Base-by-base conservation (phyloP, 2,888 invertebrate species). In the Scelioninae gen. 1 region DNA sequence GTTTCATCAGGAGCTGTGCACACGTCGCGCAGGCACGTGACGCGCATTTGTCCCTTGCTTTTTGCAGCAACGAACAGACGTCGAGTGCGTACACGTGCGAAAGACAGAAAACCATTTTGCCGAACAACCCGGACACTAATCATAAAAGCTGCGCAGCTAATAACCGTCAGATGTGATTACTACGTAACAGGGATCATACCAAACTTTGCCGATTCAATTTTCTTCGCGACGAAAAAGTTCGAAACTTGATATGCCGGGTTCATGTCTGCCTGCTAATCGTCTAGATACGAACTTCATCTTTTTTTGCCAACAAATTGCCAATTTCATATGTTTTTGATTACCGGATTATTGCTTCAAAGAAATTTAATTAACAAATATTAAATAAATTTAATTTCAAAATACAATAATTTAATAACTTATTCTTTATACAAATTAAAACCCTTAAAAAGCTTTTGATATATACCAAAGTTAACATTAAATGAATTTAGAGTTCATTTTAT, bases 1-100 rank as follows among this genome's bases (percentile, higher is more conserved):
- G 84, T 89, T 89, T 89, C 89, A 90, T 90, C 90, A 89, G 87
- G 87, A 86, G 85, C 85, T 86, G 86, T 83, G 87, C 88, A 87
- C 90, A 89, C 90, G 90, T 90, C 87, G 76, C 66, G 60, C 69
- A 68, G 74, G 90, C 89, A 91, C 92, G 92, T 92, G 92, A 92
- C 90, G 87, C 79, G 92, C 92, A 92, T 92, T 91, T 89, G 90
- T 90, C 90, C 87, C 86, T 71, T 75, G 76, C 38, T 83, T 83
- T 86, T 85, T 65, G 72, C 74, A 68, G 51, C 74, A 47, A 71
- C 45, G 65, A 51, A 47, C 66, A 80, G 78, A 79, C 66, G 65
- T 23, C 69, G 58, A 53, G 63, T 78, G 82, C 78, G 74, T 71
- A 69, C 71, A 72, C 77, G 71, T 83, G 78, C 83, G 51, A 69